phyloP scores from a whole-genome alignment of 2,888 invertebrate genomes.

The Xestobium rufovillosum region DNA sequence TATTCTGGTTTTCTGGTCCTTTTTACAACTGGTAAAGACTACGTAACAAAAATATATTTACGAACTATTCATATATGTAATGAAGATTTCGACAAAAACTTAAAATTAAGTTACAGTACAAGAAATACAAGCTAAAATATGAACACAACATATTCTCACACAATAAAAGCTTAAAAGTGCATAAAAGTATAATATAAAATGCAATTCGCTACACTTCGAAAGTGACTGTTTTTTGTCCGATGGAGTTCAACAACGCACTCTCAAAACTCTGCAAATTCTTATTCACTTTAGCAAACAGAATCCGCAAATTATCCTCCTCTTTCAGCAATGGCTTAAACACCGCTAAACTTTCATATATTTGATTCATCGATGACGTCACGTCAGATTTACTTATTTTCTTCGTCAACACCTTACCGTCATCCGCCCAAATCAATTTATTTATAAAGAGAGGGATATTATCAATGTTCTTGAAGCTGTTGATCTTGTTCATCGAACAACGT shows the following conservation, averaged over 20 bases:
- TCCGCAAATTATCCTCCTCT: conserved; percentile 36
- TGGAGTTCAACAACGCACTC: conserved; percentile 32
- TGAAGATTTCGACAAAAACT: too few relatives aligned
- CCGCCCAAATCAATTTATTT: conserved; percentile 31
- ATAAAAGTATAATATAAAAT: too few relatives aligned
- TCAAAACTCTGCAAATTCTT: conserved; percentile 39
- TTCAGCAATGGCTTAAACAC: conserved; percentile 33
- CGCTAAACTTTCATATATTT: conserved; percentile 36
- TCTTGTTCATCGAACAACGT: conserved; percentile 22
- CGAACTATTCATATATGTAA: too few relatives aligned
- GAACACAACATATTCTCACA: too few relatives aligned
- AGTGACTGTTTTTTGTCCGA: conserved; percentile 35
- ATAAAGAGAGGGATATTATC: conserved; percentile 30
- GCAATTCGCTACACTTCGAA: conserved; percentile 34
- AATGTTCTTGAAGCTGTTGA: conserved; percentile 22
- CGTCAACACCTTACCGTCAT: conserved; percentile 19
- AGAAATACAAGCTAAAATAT: too few relatives aligned
- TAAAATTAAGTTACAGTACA: too few relatives aligned
- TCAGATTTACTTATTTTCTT: conserved; percentile 33
- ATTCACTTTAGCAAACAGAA: conserved; percentile 39
- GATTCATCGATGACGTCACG: conserved; percentile 33
- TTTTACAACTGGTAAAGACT: too few relatives aligned
- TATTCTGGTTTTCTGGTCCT: too few relatives aligned
- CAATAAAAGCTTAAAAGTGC: too few relatives aligned
- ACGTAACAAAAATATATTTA: too few relatives aligned